These are phyloP conservation scores for Eumeta japonica DNA, from an alignment of 1,140 invertebrate genomes.

Conservation along the genomic window DNA sequence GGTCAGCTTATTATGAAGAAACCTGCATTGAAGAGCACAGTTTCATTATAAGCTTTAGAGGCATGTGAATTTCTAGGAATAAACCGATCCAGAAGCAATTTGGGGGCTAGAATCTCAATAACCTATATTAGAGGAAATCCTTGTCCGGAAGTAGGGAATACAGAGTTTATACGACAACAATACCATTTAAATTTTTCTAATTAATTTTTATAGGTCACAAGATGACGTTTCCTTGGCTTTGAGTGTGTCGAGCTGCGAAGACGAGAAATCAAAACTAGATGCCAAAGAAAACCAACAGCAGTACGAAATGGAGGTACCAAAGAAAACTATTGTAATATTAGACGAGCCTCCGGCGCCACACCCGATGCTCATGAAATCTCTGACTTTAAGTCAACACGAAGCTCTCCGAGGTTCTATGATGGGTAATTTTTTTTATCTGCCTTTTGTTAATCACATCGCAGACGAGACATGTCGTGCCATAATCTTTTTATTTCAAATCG, in stretches of 20 bases:
- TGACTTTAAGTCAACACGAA: constrained; percentile 48
- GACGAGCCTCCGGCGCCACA: constrained; percentile 45
- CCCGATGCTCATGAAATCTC: constrained; percentile 50
- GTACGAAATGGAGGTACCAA: constrained; percentile 28
- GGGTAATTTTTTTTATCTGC: constrained; percentile 31
- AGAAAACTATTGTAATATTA: constrained; percentile 41
- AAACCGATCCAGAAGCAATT: no score
- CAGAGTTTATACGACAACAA: no score
- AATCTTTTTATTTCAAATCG: no score
- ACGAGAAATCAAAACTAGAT: constrained; percentile 48
- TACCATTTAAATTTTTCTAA: background rate
- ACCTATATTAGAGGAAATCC: no score
- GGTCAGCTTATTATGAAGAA: no score
- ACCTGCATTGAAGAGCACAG: no score
- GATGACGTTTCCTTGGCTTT: constrained; percentile 51
- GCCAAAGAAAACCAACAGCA: constrained; percentile 16
- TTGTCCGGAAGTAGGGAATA: no score
- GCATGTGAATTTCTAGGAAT: no score
- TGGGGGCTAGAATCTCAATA: no score
- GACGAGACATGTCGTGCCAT: no score
- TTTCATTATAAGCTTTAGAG: no score
- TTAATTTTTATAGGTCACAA: constrained; percentile 37
- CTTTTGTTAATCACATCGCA: no score
- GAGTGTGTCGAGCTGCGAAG: constrained; percentile 53
- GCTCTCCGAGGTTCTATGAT: constrained; percentile 46